Conservation (phyloP, 2,797 vertebrate genomes). For the Cyclopterus lumpus region DNA sequence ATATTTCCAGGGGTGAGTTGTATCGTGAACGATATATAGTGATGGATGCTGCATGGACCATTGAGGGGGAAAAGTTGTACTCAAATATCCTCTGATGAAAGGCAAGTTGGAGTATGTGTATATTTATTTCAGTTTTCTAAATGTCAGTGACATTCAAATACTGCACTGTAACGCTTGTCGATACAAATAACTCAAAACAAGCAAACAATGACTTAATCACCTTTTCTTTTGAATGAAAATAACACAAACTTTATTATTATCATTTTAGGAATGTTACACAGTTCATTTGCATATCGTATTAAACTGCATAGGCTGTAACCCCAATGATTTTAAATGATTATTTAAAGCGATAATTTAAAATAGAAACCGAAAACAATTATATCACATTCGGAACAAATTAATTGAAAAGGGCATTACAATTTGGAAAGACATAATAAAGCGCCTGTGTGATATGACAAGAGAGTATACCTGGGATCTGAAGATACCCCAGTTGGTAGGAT, state of each 20-base stretch:
- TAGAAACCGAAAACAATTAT: not conserved
- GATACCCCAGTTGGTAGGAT: not conserved
- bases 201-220: not conserved
- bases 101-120: not conserved
- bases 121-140: not conserved
- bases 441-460: not conserved
- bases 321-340: not conserved
- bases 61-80: not conserved
- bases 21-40: not conserved
- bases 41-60: not conserved
- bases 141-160: not conserved
- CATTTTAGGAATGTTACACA: too few relatives aligned
- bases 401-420: not conserved
- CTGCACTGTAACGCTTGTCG: not conserved
- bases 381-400: not conserved
- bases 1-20: not conserved
- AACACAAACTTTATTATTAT: too few relatives aligned
- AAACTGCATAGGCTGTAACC: not conserved
- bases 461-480: not conserved
- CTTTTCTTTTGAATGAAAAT: too few relatives aligned
- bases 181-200: constrained; percentile 12
- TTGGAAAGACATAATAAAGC: not conserved
- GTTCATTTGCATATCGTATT: not conserved
- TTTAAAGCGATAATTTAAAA: not conserved
- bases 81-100: not conserved